phyloP scores from a whole-genome alignment of 2,113 vertebrate genomes.

The Protobothrops flavoviridis region DNA sequence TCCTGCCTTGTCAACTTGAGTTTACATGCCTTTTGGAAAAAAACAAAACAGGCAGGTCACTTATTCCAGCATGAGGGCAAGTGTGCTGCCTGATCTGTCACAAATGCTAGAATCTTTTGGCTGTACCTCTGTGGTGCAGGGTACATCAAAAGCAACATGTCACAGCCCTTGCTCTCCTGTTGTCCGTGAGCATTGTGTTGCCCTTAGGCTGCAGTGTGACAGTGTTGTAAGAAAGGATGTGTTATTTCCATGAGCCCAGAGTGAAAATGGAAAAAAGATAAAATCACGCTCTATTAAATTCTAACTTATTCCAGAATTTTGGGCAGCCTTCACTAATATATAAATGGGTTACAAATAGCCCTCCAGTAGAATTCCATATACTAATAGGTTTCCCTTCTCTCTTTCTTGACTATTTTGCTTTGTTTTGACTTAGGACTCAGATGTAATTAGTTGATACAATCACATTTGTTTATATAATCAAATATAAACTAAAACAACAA shows the following conservation, averaged over 20 bases:
- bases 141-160: neutral
- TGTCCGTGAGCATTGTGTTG: neutral
- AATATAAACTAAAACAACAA: neutral
- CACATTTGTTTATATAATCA: neutral
- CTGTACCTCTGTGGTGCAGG: neutral
- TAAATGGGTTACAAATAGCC: neutral
- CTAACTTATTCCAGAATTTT: neutral
- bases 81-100: neutral
- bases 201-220: neutral
- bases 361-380: neutral
- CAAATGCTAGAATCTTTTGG: neutral
- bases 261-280: neutral
- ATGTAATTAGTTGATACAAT: neutral
- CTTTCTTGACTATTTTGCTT: neutral
- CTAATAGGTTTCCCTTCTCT: neutral
- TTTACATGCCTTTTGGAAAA: neutral
- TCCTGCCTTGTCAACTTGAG: neutral
- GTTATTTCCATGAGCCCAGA: neutral
- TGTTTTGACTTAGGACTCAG: neutral
- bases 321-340: neutral
- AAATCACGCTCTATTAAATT: neutral
- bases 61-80: neutral
- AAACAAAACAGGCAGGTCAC: neutral
- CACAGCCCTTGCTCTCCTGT: neutral
- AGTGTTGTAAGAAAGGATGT: neutral